Evolutionary conservation across 2,888 invertebrate species (phyloP), one percentile per base, ranked within the genome.

Genomic region (Diloba caeruleocephala): DNA sequence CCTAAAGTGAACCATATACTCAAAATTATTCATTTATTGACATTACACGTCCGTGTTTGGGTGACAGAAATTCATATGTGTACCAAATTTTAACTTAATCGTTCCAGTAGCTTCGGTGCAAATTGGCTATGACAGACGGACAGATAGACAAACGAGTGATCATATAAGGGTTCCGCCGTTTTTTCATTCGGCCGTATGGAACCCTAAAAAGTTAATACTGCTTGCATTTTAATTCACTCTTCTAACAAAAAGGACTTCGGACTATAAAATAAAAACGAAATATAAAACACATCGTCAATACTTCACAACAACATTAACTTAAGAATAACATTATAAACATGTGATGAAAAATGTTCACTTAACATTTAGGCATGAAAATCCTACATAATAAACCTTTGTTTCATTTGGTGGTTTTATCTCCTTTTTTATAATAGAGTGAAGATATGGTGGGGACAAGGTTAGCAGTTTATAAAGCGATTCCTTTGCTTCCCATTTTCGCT

Each of bases 401-500:
- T 53, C 58, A 59, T 53, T 71, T 52, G 26, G 28, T 38, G 19
- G 44, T 42, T 36, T 41, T 62, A 58, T 49, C 58, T 51, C 42
- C 53, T 29, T 39, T 41, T 38, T 50, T 67, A 25, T 62, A 48
- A 62, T 41, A 45, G 31, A 38, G 51, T 53, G 62, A 62, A 69
- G 71, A 66, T 67, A 58, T 52, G 55, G 33, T 26, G 26, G 13
- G 49, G 32, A 17, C 42, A 36, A 53, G 55, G 59, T 60, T 70
- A 65, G 4, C 36, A 7, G 17, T 25, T 28, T 31, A 39, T 32
- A 10, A 61, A 19, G 10, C 6, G 29, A 12, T 25, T 38, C 38
- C 29, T 54, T 45, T 42, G 28, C 13, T 8, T 10, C 15, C 8
- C 14, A 37, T 38, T 38, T 29, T 6, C 2, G 12, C 13, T 43